These are phyloP conservation scores for Pituophis catenifer DNA, from an alignment of 2,113 vertebrate genomes.

Conservation along the genomic window DNA sequence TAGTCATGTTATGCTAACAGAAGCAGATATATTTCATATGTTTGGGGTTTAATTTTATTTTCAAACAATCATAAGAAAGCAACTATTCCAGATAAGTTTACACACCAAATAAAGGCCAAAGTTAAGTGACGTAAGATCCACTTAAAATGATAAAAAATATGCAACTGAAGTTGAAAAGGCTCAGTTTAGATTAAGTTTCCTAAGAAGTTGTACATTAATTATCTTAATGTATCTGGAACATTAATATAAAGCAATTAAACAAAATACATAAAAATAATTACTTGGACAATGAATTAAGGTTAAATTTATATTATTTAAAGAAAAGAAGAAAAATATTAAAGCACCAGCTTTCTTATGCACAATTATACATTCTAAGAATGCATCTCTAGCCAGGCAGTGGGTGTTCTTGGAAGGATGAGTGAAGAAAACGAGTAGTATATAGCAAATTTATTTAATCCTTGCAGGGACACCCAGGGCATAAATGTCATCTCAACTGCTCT, in stretches of 20 bases:
- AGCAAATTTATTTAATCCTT: neutral
- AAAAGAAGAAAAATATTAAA: neutral
- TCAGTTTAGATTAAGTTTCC: neutral
- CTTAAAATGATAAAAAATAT: neutral
- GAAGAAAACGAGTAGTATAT: neutral
- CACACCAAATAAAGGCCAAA: neutral
- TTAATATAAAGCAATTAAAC: neutral
- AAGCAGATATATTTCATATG: neutral
- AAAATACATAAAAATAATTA: neutral
- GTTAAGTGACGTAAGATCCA: neutral
- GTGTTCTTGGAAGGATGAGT: neutral
- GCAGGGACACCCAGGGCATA: neutral
- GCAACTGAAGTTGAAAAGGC: neutral
- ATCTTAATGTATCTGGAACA: neutral
- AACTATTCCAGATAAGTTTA: neutral
- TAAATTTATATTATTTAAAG: neutral
- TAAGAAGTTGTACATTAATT: neutral
- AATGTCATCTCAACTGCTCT: neutral
- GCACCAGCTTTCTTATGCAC: neutral
- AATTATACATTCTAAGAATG: neutral
- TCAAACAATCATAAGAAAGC: neutral
- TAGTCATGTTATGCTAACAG: neutral
- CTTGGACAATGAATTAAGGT: neutral
- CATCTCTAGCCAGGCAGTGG: neutral
- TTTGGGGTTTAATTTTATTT: neutral